These are phyloP conservation scores for Caenorhabditis brenneri DNA, from an alignment of 1,140 invertebrate genomes.

Conservation along the genomic window DNA sequence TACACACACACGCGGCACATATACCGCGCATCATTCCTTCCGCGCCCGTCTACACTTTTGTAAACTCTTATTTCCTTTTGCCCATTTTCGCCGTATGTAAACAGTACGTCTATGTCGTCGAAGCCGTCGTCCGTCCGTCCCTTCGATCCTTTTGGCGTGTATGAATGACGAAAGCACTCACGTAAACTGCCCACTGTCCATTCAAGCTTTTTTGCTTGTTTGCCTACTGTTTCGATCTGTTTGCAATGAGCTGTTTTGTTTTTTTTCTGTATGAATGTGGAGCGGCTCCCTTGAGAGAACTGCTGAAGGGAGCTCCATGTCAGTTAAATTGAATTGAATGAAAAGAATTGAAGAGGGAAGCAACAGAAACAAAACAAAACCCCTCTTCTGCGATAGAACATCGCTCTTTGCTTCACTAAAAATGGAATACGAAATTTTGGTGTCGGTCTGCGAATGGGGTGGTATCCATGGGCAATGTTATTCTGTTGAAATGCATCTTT, in stretches of 20 bases:
- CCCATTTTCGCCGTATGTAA: constrained; percentile 14
- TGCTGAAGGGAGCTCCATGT: background rate
- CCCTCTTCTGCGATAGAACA: background rate
- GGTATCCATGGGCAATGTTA: background rate
- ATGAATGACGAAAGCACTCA: constrained; percentile 26
- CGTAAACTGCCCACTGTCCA: constrained; percentile 33
- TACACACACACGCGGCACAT: background rate
- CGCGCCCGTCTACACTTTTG: constrained; percentile 28
- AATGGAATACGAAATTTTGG: constrained; percentile 2
- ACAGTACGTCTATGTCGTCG: constrained; percentile 8
- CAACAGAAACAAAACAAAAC: background rate
- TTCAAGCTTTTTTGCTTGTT: background rate
- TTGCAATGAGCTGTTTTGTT: constrained; percentile 36
- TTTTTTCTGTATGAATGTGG: background rate
- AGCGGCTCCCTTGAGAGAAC: background rate
- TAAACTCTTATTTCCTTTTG: constrained; percentile 6
- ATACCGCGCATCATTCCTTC: background rate
- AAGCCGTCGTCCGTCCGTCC: too few relatives aligned
- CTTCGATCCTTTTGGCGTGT: background rate
- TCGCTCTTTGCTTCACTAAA: background rate
- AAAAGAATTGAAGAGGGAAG: background rate
- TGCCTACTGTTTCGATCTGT: constrained; percentile 40
- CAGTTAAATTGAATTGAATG: background rate
- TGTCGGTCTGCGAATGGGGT: background rate
- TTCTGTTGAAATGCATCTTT: background rate